Base-by-base conservation (phyloP, 2,113 vertebrate genomes). In the Phycodurus eques region DNA sequence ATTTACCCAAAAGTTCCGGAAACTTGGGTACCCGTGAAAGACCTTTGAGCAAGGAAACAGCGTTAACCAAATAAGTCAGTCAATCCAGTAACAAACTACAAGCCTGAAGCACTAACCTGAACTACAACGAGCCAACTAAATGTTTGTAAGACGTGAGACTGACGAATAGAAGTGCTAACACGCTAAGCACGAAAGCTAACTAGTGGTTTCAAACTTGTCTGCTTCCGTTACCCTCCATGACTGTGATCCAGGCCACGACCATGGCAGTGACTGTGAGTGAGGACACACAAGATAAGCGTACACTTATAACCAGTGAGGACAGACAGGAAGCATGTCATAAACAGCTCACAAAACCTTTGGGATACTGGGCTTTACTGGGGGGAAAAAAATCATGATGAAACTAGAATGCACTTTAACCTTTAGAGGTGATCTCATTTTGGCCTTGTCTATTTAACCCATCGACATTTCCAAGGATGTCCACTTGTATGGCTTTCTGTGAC, bases 171-270 rank as follows among this genome's bases (percentile, higher is more conserved):
- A 14, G 5, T 60, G 22, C 53, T 75, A 72, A 68, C 54, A 77
- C 73, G 63, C 9, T 0, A 72, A 68, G 42, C 47, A 85, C 66
- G 70, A 69, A 66, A 12, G 35, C 47, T 15, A 43, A 72, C 79
- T 82, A 83, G 60, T 68, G 66, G 82, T 79, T 74, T 72, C 39
- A 71, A 73, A 63, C 61, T 33, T 72, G 57, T 67, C 54, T 76
- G 54, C 44, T 54, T 66, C 72, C 73, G 85, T 78, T 92, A 93
- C 89, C 90, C 90, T 93, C 88, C 86, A 91, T 90, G 82, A 91
- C 88, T 57, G 89, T 91, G 78, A 92, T 92, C 91, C 90, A 91
- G 0, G 90, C 88, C 78, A 92, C 80, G 64, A 91, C 88, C 90
- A 92, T 92, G 1, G 82, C 83, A 11, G 90, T 90, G 67, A 91